phyloP scores from a whole-genome alignment of 2,113 vertebrate species.

The Atherinomorus stipes region DNA sequence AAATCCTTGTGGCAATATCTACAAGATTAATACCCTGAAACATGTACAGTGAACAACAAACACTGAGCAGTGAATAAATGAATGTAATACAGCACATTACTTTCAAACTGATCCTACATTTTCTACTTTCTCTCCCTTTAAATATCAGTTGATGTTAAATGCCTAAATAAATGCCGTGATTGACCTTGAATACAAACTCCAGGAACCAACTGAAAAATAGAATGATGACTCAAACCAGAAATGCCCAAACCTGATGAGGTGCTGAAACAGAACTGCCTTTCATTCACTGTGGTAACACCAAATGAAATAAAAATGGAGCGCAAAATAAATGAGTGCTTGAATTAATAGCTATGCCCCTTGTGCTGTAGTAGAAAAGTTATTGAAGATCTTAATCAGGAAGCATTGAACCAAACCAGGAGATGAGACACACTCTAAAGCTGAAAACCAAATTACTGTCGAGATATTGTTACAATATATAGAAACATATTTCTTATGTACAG shows the following conservation, averaged over 20 bases:
- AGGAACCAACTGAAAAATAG: conserved; percentile 1
- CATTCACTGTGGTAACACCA: conserved; percentile 6
- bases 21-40: conserved; percentile 21
- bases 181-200: conserved; percentile 27
- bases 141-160: conserved; percentile 28
- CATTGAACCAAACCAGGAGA: conserved; percentile 21
- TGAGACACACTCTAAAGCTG: conserved; percentile 3
- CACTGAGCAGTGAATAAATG: conserved; percentile 33
- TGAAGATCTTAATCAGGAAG: conserved; percentile 36
- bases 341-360: conserved; percentile 39
- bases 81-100: conserved; percentile 16
- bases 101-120: conserved; percentile 44
- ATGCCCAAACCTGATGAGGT: conserved; percentile 19
- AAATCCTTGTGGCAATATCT: conserved; percentile 27
- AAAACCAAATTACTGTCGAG: conserved; percentile 24
- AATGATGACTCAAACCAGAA: conserved; percentile 1
- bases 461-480: conserved; percentile 34
- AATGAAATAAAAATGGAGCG: conserved; percentile 7
- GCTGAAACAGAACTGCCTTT: conserved; percentile 1
- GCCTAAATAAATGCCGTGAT: conserved; percentile 61
- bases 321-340: conserved; percentile 17
- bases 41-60: conserved; percentile 36
- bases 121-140: neutral
- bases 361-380: conserved; percentile 34
- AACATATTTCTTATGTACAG: conserved; percentile 27